Base-by-base conservation (phyloP, 2,113 vertebrate species). In the Plecturocebus donacophilus region DNA sequence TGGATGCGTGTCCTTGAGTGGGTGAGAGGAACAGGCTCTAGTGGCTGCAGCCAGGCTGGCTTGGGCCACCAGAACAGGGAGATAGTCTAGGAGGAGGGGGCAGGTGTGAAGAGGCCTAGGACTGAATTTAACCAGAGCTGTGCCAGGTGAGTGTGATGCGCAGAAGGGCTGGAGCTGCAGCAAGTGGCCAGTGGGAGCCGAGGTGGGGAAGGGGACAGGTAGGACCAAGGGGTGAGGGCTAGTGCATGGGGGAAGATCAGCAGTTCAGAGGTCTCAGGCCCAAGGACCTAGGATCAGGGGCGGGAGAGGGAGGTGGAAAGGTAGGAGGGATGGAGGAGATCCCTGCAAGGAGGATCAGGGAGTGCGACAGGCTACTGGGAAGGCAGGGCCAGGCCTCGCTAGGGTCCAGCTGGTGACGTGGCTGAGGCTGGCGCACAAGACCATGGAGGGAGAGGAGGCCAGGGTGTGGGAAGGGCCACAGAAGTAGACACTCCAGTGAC, bases 401-500 rank as follows among this genome's bases (percentile, higher is more conserved):
- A 6, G 32, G 35, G 47, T 1, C 13, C 10, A 30, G 71, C 32
- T 3, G 0, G 40, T 7, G 8, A 76, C 35, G 80, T 0, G 87
- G 76, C 76, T 32, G 27, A 54, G 80, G 21, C 5, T 49, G 47
- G 11, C 49, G 42, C 5, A n/a, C 2, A 6, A 7, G 58, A 21
- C 27, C 5, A 35, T 4, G 27, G 16, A 8, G 20, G 25, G 35
- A 54, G 47, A 27, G n/a, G 23, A 16, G 17, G 58, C 70, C 70
- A 7, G 27, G 38, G 20, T 1, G 10, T 8, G 21, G 6, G 49
- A 40, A 81, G 49, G 56, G 7, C 4, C 47, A 6, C 1, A 1
- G 56, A 13, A 1, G 47, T 0, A 3, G n/a, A 47, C 21, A 21
- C 27, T 0, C 0, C 21, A 23, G 2, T 25, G 54, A 16, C 64